These are phyloP conservation scores for Brenthis daphne DNA, from an alignment of 2,888 invertebrate genomes.

Conservation along the genomic window DNA sequence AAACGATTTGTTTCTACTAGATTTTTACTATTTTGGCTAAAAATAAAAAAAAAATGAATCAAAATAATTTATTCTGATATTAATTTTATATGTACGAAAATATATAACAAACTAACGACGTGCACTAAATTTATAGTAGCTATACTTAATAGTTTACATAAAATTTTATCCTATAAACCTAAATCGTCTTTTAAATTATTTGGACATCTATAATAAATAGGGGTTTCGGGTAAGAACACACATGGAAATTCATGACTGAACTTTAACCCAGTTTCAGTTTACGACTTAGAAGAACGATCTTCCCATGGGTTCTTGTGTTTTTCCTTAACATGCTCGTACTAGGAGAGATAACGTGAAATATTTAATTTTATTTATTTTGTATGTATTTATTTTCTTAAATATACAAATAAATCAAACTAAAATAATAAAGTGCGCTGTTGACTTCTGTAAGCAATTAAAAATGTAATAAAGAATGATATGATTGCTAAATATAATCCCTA, in stretches of 20 bases:
- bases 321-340: constrained; percentile 30
- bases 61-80: too few species aligned
- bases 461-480: not conserved
- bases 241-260: constrained; percentile 31
- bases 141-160: not conserved
- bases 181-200: constrained; percentile 3
- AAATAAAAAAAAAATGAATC: too few species aligned
- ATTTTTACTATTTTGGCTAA: too few species aligned
- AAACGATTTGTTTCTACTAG: too few species aligned
- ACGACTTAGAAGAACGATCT: constrained; percentile 35
- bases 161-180: not conserved
- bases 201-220: constrained; percentile 11
- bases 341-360: constrained; percentile 2
- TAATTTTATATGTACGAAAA: too few species aligned
- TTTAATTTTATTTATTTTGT: not conserved
- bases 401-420: too few species aligned
- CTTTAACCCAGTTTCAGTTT: constrained; percentile 38
- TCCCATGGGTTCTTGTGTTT: constrained; percentile 36
- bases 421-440: not conserved
- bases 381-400: not conserved
- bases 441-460: not conserved
- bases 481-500: constrained; percentile 29
- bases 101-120: too few species aligned
- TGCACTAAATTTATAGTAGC: too few species aligned
- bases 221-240: constrained; percentile 17